Evolutionary conservation across 2,888 invertebrate genomes (phyloP).

Genomic region (Serripes groenlandicus): DNA sequence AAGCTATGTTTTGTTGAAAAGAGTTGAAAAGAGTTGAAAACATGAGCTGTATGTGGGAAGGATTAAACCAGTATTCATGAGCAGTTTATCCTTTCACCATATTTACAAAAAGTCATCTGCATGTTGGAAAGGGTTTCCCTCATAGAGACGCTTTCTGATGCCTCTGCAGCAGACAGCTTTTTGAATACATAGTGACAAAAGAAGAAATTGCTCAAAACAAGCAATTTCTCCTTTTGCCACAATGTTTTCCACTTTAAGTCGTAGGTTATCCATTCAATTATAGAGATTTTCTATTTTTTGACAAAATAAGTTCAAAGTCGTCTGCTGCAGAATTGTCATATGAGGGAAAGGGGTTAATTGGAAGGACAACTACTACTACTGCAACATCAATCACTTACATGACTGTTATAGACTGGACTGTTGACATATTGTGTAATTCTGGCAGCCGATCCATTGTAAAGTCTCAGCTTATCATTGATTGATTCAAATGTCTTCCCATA

Average conservation of each 20-base stretch:
- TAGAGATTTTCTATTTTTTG: too few relatives aligned
- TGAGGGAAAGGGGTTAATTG: background rate
- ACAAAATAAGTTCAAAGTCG: background rate
- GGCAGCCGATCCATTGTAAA: conserved; percentile 88
- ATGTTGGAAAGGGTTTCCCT: too few relatives aligned
- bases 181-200: background rate
- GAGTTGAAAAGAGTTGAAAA: too few relatives aligned
- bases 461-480: conserved; percentile 87
- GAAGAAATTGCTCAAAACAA: background rate
- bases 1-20: too few relatives aligned
- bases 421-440: conserved; percentile 94
- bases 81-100: too few relatives aligned
- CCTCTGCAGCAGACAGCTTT: background rate
- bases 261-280: too few relatives aligned
- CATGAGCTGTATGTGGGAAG: too few relatives aligned
- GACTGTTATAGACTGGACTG: conserved; percentile 92
- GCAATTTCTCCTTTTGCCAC: background rate
- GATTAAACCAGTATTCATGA: too few relatives aligned
- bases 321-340: background rate
- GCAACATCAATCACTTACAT: conserved; percentile 91
- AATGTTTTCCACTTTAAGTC: background rate
- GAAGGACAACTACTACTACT: background rate
- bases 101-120: too few relatives aligned
- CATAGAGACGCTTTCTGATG: too few relatives aligned
- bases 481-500: conserved; percentile 94